Percentiles rank a stretch among this genome's conserved stretches.
These are phyloP conservation scores for Synergus laeviventris DNA, from an alignment of 2,888 invertebrate species.

Conservation along the genomic window DNA sequence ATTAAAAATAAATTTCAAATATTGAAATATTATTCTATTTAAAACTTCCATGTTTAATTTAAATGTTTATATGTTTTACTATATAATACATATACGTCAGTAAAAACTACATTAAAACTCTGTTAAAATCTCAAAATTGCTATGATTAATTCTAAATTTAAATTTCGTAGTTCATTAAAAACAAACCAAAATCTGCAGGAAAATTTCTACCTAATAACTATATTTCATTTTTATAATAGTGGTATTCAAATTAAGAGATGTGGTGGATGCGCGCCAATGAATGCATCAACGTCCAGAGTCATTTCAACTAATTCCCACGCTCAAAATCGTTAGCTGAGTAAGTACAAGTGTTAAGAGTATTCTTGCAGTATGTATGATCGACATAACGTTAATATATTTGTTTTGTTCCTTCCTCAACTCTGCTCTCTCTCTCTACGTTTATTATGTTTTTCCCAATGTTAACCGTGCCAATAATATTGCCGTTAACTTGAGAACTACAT, in stretches of 20 bases:
- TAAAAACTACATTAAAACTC: too few species aligned
- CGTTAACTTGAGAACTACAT: constrained; percentile 4
- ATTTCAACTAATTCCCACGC: constrained; percentile 40
- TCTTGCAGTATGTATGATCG: constrained; percentile 56
- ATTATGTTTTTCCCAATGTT: not conserved
- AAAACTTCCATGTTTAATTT: too few species aligned
- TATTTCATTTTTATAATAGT: constrained; percentile 53
- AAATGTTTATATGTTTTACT: too few species aligned
- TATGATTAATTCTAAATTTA: too few species aligned
- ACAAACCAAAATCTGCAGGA: not conserved
- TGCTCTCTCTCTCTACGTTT: not conserved
- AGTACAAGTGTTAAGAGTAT: constrained; percentile 51
- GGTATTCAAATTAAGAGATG: constrained; percentile 52
- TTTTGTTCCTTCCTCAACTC: constrained; percentile 55
- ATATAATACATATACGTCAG: too few species aligned
- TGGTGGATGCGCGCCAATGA: constrained; percentile 55
- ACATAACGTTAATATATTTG: constrained; percentile 59
- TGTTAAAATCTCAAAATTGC: too few species aligned
- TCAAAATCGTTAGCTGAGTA: constrained; percentile 49
- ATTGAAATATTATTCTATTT: too few species aligned
- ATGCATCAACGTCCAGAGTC: constrained; percentile 53
- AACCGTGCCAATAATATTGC: constrained; percentile 3
- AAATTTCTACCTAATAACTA: constrained; percentile 4
- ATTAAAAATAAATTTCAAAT: too few species aligned
- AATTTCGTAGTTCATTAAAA: too few species aligned